Base-by-base conservation (phyloP, 2,113 vertebrate genomes). In the Apus apus region DNA sequence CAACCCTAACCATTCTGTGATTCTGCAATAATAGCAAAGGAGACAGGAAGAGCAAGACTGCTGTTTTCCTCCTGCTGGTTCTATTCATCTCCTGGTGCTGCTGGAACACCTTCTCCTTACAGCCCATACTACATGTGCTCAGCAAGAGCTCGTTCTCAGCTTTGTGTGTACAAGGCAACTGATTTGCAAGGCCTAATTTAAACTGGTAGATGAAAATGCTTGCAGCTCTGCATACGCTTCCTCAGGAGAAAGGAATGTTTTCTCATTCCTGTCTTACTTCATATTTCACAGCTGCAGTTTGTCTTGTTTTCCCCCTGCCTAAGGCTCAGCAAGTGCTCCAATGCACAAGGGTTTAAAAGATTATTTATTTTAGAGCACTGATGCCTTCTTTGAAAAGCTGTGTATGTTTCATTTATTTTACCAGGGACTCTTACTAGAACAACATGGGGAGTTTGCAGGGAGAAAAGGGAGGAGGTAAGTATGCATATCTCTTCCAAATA, bases 231-330 rank as follows among this genome's bases (percentile, higher is more conserved):
- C 68, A 23, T 87, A 74, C 1, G 16, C 87, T 92, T 96, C 87
- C 96, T 90, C 65, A 23, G 88, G 93, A 96, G 93, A 95, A 96
- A 94, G 90, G 94, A 96, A 91, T 93, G 91, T 95, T 96, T 96
- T 96, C 79, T 91, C 65, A 83, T 94, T 96, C 90, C 71, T 94
- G 87, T 94, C 82, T 89, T 50, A 82, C 90, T 96, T 95, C 71
- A 71, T 91, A 91, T 96, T 95, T 96, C 93, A 94, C 89, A 96
- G 95, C 81, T 85, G 87, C 64, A 90, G 71, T 96, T 94, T 77
- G 85, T 87, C 93, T 89, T 95, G 81, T 95, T 96, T 83, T 91
- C 71, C 43, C 29, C 19, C 62, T 66, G 91, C 94, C 91, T 87
- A 91, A 73, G 93, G 93, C 93, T 71, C 78, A 93, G 93, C 81